Conservation (phyloP, 2,888 invertebrate genomes). For the Phengaris alcon region DNA sequence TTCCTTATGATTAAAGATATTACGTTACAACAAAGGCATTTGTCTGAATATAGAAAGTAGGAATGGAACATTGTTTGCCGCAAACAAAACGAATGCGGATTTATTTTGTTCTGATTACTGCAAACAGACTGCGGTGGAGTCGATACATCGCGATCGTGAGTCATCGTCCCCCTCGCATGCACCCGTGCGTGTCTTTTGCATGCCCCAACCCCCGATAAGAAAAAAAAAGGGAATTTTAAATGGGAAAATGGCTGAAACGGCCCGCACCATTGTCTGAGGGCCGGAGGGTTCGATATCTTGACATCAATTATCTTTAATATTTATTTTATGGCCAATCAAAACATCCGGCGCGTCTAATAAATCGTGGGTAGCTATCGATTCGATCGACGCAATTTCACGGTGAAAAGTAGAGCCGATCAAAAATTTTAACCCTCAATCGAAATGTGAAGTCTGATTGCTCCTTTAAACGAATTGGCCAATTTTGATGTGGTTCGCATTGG, state of each 20-base stretch:
- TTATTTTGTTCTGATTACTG: slow-evolving; percentile 25
- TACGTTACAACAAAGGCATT: no score
- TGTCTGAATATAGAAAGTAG: not conserved
- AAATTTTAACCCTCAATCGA: not conserved
- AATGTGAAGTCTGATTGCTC: not conserved
- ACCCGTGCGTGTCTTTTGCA: slow-evolving; percentile 44
- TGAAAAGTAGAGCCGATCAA: not conserved
- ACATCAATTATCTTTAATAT: slow-evolving; percentile 62
- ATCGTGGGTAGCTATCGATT: slow-evolving; percentile 7
- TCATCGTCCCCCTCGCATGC: slow-evolving; percentile 48
- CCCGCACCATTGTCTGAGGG: slow-evolving; percentile 71
- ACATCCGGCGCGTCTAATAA: slow-evolving; percentile 46
- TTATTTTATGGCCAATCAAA: slow-evolving; percentile 69
- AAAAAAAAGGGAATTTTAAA: slow-evolving; percentile 69
- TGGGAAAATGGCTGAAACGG: slow-evolving; percentile 75
- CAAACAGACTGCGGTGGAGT: slow-evolving; percentile 14
- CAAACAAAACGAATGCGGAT: slow-evolving; percentile 27
- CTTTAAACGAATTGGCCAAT: not conserved
- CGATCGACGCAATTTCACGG: slow-evolving; percentile 4
- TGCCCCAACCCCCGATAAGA: slow-evolving; percentile 55
- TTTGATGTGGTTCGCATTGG: not conserved
- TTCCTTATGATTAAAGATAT: not conserved
- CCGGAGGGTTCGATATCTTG: slow-evolving; percentile 61
- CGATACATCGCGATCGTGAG: slow-evolving; percentile 42
- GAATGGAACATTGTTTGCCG: slow-evolving; percentile 1